Evolutionary conservation across 2,797 vertebrate genomes (phyloP).

Genomic region (Sciurus vulgaris): DNA sequence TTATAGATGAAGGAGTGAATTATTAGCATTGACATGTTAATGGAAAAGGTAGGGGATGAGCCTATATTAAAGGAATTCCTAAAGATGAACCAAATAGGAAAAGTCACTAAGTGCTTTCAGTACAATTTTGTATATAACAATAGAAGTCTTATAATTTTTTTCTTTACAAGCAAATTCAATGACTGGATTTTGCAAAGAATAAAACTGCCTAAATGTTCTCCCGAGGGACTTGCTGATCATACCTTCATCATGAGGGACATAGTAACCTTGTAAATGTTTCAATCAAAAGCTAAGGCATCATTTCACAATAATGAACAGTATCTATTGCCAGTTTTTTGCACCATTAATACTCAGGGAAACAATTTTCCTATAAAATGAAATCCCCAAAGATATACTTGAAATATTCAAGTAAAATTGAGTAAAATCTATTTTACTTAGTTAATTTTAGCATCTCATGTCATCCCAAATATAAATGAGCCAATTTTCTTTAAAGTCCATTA

Average conservation of each 20-base stretch:
- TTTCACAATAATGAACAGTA: neutral
- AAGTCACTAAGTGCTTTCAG: neutral
- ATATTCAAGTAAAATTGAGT: conserved; percentile 13
- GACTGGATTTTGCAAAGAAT: neutral
- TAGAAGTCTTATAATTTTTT: neutral
- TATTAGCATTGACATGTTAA: neutral
- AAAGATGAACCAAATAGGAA: neutral
- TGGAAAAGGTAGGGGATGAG: neutral
- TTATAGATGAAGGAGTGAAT: neutral
- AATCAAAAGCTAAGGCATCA: neutral
- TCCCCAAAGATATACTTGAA: neutral
- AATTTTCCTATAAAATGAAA: conserved; percentile 1
- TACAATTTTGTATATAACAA: neutral
- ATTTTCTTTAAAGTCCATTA: conserved; percentile 69
- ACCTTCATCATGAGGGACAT: neutral
- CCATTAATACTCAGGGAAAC: neutral
- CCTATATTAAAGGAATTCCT: neutral
- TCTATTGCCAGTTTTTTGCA: neutral
- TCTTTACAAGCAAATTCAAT: neutral
- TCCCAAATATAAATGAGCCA: conserved; percentile 39
- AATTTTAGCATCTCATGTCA: conserved; percentile 54
- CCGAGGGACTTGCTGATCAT: neutral
- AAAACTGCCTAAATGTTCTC: neutral
- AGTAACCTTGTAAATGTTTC: neutral
- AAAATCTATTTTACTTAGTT: conserved; percentile 47